Base-by-base conservation (phyloP, 2,113 vertebrate species). In the Microcebus murinus region DNA sequence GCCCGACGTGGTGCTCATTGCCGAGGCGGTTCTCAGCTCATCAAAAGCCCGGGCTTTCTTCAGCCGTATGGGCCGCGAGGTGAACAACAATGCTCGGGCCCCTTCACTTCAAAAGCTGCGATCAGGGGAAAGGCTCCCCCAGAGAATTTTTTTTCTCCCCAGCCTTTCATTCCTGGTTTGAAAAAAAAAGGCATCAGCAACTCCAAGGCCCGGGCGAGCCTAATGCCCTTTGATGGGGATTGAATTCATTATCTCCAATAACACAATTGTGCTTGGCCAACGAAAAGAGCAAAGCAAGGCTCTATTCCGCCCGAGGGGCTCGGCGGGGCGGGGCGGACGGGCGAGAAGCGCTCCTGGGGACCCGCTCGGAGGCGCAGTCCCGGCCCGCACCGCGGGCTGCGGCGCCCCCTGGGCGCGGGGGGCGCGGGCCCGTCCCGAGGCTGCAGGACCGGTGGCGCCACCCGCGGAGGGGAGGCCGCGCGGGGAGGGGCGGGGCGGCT, bases 241-340 rank as follows among this genome's bases (percentile, higher is more conserved):
- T 99, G 99, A 99, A 99, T 99, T 99, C 99, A 99, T 99, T 99
- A 99, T 99, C 99, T 99, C 99, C 99, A 99, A 99, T 99, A 99
- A 99, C 99, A 99, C 99, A 99, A 99, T 99, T 99, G 99, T 99
- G 99, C 99, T 98, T 98, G 98, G 99, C 98, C 99, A 98, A 99
- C 99, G 99, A 99, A 99, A 99, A 99, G 99, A 99, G 99, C 99
- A 99, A 99, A 99, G 99, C 98, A 98, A 99, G 98, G 98, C 99
- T 98, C 99, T 98, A n/a, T 90, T 31, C 93, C 34, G 97, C 97
- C 98, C 95, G 98, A 98, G 98, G 98, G 98, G 99, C 98, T 99
- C 96, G 97, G 97, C 96, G 89, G 92, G 98, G 98, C 97, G 97
- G 97, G 98, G 98, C 97, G 82, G 96, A 98, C 91, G 31, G 96